Evolutionary conservation across 2,888 invertebrate species (phyloP).

Genomic region (Melolontha melolontha): DNA sequence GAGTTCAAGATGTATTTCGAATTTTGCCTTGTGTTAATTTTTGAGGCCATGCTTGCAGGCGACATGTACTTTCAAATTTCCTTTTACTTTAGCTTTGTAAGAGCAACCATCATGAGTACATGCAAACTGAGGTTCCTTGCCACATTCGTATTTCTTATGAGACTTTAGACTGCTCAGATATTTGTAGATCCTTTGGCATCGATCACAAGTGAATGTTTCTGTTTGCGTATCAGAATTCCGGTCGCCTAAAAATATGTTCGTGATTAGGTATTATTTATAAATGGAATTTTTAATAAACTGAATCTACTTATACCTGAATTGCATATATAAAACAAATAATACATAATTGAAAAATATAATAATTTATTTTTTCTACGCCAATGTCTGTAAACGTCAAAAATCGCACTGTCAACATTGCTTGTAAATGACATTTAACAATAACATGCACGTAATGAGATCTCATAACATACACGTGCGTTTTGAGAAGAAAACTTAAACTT

Average conservation of each 20-base stretch:
- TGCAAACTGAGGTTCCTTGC: slow-evolving; percentile 62
- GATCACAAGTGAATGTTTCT: slow-evolving; percentile 75
- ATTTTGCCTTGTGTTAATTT: too few species aligned
- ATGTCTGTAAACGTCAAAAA: too few species aligned
- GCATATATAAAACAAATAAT: background rate
- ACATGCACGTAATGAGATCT: too few species aligned
- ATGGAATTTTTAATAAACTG: background rate
- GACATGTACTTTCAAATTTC: slow-evolving; percentile 59
- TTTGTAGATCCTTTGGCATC: slow-evolving; percentile 87
- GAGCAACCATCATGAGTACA: slow-evolving; percentile 58
- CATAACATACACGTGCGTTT: too few species aligned
- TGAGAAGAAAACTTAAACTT: too few species aligned
- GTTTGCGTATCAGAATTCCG: too few species aligned
- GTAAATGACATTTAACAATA: too few species aligned
- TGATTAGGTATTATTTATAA: background rate
- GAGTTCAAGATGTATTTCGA: too few species aligned
- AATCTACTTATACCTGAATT: background rate
- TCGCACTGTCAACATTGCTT: too few species aligned
- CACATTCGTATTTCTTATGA: slow-evolving; percentile 75
- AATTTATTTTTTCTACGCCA: too few species aligned
- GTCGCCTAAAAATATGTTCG: too few species aligned
- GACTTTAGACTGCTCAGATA: slow-evolving; percentile 86
- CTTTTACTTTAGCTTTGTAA: slow-evolving; percentile 57
- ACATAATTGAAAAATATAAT: too few species aligned
- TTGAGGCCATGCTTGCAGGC: slow-evolving; percentile 49